Evolutionary conservation across 2,113 vertebrate genomes (phyloP).

Genomic region (Merops nubicus): DNA sequence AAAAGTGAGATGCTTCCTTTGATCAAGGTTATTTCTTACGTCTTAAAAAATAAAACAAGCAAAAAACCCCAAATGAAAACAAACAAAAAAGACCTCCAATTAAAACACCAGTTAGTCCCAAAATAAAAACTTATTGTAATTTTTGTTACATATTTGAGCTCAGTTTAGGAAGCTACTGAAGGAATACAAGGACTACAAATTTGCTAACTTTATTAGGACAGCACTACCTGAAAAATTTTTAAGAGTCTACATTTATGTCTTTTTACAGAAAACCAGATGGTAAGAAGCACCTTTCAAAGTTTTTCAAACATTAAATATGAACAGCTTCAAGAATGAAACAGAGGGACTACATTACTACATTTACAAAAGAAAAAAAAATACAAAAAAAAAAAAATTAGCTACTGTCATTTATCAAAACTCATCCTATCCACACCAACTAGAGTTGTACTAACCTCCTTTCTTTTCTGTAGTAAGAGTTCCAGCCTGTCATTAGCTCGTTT

Average conservation of each 20-base stretch:
- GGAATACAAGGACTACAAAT: neutral
- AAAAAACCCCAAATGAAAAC: no score
- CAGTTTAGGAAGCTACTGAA: neutral
- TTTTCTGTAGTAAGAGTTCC: constrained; percentile 94
- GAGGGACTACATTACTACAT: neutral
- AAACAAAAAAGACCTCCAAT: no score
- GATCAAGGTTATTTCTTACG: neutral
- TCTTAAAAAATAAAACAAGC: neutral
- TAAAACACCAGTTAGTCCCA: neutral
- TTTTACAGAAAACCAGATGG: neutral
- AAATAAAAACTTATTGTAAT: neutral
- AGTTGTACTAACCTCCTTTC: constrained; percentile 90
- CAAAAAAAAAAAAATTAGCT: neutral
- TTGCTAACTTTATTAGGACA: neutral
- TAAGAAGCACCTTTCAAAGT: neutral
- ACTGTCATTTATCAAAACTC: neutral
- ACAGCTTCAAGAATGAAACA: neutral
- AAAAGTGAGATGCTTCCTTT: neutral
- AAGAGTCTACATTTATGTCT: neutral
- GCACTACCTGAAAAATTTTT: neutral
- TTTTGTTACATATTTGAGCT: neutral
- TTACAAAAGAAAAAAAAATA: neutral
- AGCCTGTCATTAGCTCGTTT: constrained; percentile 96
- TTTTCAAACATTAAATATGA: neutral
- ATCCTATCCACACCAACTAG: neutral